Evolutionary conservation across 2,113 vertebrate species (phyloP).

Genomic region (Etia nguti): DNA sequence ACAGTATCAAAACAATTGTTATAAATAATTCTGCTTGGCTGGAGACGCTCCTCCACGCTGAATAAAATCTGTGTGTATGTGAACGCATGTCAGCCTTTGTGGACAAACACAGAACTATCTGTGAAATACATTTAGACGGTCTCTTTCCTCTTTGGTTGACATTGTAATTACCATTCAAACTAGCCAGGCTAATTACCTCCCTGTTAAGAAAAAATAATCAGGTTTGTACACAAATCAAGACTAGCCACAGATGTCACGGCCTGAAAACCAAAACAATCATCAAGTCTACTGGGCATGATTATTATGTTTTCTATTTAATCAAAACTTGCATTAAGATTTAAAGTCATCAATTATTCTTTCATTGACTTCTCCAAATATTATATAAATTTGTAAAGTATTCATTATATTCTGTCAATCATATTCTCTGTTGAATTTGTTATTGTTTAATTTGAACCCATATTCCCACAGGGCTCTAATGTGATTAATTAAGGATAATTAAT

Average conservation of each 20-base stretch:
- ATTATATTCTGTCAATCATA: constrained; percentile 18
- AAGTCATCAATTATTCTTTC: constrained; percentile 15
- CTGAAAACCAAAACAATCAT: constrained; percentile 39
- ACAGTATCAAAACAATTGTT: constrained; percentile 34
- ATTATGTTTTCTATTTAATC: constrained; percentile 26
- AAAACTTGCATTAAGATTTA: constrained; percentile 26
- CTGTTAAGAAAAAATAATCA: constrained; percentile 51
- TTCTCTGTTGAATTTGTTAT: background rate
- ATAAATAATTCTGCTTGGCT: constrained; percentile 33
- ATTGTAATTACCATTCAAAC: constrained; percentile 51
- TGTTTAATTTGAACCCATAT: background rate
- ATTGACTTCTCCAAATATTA: constrained; percentile 7
- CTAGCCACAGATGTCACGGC: constrained; percentile 5
- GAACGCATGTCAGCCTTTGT: background rate
- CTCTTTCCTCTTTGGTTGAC: constrained; percentile 38
- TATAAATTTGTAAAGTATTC: constrained; percentile 8
- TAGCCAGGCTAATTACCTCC: constrained; percentile 50
- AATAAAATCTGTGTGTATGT: background rate
- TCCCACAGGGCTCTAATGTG: background rate
- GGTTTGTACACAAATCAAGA: constrained; percentile 55
- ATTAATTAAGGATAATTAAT: constrained; percentile 22
- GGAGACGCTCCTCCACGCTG: constrained; percentile 10
- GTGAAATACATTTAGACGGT: constrained; percentile 53
- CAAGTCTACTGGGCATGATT: background rate
- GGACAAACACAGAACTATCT: constrained; percentile 18